These are phyloP conservation scores for Adineta ricciae DNA, from an alignment of 2,888 invertebrate genomes.

Conservation along the genomic window DNA sequence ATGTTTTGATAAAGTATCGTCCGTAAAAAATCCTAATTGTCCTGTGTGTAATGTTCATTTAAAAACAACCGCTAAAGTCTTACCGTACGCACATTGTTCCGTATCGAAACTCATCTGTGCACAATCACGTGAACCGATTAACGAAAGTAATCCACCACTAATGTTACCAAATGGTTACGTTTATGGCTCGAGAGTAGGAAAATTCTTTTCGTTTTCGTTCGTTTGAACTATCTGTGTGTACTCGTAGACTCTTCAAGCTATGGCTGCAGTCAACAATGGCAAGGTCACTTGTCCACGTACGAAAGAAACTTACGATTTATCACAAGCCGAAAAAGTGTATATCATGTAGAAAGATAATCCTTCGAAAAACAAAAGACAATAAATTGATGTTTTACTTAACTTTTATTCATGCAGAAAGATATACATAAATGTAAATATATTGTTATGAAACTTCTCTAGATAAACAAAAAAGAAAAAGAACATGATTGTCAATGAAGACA, in stretches of 20 bases:
- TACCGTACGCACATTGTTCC: conserved; percentile 31
- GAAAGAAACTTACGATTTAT: conserved; percentile 75
- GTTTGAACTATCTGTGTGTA: neutral
- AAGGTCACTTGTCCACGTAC: conserved; percentile 85
- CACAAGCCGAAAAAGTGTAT: conserved; percentile 87
- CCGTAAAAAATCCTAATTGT: conserved; percentile 31
- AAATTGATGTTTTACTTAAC: neutral
- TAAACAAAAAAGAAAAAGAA: neutral
- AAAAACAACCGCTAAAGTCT: conserved; percentile 23
- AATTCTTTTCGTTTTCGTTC: too few relatives aligned
- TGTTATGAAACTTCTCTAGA: neutral
- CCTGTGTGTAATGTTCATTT: conserved; percentile 27
- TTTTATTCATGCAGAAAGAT: neutral
- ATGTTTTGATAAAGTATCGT: conserved; percentile 30
- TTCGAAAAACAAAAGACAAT: neutral
- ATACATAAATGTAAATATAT: neutral
- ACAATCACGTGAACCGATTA: conserved; percentile 59
- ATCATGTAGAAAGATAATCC: conserved; percentile 64
- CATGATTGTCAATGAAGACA: neutral
- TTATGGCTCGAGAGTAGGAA: conserved; percentile 53
- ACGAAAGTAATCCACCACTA: conserved; percentile 95
- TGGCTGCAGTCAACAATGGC: conserved; percentile 80
- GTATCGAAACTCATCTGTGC: conserved; percentile 30
- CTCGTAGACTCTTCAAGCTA: conserved; percentile 69
- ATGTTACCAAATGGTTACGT: conserved; percentile 97